Conservation (phyloP, 2,113 vertebrate species). For the Xerus inauris region DNA sequence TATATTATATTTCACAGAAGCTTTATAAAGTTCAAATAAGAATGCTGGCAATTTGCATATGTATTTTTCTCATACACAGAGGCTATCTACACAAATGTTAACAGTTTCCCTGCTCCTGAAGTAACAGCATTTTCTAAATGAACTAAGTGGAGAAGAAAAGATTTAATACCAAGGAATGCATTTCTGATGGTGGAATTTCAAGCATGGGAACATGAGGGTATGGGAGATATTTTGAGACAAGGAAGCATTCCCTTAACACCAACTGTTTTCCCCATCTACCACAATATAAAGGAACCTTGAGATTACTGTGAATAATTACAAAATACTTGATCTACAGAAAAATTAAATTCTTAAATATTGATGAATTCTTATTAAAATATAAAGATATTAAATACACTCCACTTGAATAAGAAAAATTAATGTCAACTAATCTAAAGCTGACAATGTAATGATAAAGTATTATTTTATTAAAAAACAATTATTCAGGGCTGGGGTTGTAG, state of each 20-base stretch:
- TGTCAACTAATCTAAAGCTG: constrained; percentile 14
- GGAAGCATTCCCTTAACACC: constrained; percentile 44
- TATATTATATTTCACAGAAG: background rate
- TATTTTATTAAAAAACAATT: constrained; percentile 58
- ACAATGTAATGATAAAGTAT: background rate
- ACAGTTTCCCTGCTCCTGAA: background rate
- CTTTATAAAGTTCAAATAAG: background rate
- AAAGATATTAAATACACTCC: background rate
- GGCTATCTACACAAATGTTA: constrained; percentile 11
- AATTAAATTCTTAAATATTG: background rate
- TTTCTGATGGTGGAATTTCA: constrained; percentile 61
- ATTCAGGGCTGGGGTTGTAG: too few species aligned
- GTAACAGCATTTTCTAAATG: background rate
- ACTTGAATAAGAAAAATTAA: background rate
- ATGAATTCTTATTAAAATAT: constrained; percentile 42
- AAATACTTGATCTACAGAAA: constrained; percentile 44
- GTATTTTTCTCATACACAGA: background rate
- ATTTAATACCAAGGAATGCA: constrained; percentile 33
- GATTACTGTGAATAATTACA: background rate
- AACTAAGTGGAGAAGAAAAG: background rate
- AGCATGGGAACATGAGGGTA: background rate
- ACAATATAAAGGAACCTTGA: background rate
- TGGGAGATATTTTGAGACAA: constrained; percentile 38
- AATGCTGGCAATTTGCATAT: background rate
- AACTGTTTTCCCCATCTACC: constrained; percentile 14